Percentiles rank a stretch among this genome's conserved stretches.
Conservation (phyloP, 2,797 vertebrate genomes). For the Notamacropus eugenii region DNA sequence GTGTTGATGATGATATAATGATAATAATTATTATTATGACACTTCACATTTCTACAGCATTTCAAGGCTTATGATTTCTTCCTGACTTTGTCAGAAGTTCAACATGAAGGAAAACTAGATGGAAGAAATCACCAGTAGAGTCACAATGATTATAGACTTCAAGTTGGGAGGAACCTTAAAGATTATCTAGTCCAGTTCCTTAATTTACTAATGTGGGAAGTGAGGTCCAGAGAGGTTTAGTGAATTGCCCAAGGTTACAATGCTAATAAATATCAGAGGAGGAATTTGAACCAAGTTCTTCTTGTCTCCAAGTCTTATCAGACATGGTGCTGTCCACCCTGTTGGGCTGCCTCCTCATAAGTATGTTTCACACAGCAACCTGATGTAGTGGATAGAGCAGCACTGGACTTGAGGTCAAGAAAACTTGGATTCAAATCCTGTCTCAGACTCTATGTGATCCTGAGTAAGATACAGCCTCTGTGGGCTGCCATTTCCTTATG, state of each 20-base stretch:
- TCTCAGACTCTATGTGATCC: neutral
- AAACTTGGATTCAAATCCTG: neutral
- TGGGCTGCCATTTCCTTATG: neutral
- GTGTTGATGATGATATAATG: neutral
- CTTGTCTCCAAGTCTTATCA: neutral
- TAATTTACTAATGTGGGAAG: neutral
- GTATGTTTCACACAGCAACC: neutral
- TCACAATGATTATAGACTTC: neutral
- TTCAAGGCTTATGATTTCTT: neutral
- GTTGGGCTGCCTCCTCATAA: neutral
- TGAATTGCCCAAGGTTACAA: neutral
- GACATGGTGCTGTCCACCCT: neutral
- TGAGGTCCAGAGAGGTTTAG: neutral
- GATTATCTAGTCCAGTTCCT: neutral
- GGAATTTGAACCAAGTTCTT: neutral
- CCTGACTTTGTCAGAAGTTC: neutral
- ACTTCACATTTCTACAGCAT: neutral
- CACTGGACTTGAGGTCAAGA: neutral
- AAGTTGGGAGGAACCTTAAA: neutral
- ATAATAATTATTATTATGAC: too few species aligned
- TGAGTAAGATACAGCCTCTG: neutral
- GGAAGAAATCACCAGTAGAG: neutral
- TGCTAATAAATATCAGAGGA: neutral
- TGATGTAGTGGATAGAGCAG: neutral
- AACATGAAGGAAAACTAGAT: neutral